phyloP scores from a whole-genome alignment of 2,113 vertebrate genomes.

The Mus spicilegus region DNA sequence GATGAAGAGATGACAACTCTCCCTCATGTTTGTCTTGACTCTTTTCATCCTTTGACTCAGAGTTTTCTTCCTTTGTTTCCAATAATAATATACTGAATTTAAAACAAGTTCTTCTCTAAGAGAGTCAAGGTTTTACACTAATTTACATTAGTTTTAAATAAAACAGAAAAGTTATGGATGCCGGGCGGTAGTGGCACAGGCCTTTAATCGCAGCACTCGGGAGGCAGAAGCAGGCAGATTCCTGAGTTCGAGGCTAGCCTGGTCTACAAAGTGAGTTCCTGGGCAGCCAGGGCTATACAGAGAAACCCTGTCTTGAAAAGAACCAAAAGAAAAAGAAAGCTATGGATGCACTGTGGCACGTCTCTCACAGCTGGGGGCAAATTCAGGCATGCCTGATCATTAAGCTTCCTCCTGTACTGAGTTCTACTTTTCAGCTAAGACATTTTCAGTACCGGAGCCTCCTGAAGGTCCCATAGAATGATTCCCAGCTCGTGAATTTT shows the following conservation, averaged over 20 bases:
- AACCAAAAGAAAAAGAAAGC: neutral
- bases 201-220: no score
- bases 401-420: neutral
- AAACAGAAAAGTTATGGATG: neutral
- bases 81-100: neutral
- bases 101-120: constrained; percentile 37
- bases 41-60: neutral
- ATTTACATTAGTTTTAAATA: neutral
- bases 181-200: no score
- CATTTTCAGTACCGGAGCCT: neutral
- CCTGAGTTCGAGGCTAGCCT: no score
- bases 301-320: no score
- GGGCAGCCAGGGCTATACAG: no score
- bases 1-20: neutral
- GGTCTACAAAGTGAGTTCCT: no score
- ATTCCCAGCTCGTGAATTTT: neutral
- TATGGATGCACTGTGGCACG: neutral
- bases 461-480: neutral
- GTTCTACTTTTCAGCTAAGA: neutral
- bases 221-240: no score
- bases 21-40: neutral
- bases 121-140: neutral
- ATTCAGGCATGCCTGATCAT: neutral
- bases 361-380: neutral
- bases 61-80: constrained; percentile 8